A percentile compares a stretch with the other conserved stretches of the same genome.
Conservation (phyloP, 2,113 vertebrate species). For the Sakesphorus luctuosus region DNA sequence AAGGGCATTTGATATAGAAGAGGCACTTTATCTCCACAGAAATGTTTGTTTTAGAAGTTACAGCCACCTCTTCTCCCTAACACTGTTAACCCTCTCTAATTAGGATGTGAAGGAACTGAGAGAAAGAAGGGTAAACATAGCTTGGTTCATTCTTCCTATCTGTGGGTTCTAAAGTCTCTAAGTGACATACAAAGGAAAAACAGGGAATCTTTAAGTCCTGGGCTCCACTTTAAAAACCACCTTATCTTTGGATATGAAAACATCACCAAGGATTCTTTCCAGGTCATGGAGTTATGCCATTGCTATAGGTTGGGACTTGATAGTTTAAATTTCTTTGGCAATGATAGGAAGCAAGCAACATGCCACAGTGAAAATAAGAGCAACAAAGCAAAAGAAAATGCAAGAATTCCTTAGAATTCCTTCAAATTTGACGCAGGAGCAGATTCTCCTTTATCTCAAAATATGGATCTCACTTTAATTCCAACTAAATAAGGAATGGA, state of each 20-base stretch:
- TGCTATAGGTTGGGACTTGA: background rate
- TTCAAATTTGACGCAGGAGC: background rate
- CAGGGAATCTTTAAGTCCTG: background rate
- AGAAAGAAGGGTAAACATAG: background rate
- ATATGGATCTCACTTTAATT: background rate
- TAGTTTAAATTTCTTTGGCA: background rate
- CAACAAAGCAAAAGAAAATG: background rate
- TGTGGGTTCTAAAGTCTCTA: background rate
- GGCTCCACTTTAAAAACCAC: background rate
- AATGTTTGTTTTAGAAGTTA: background rate
- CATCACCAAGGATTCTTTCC: background rate
- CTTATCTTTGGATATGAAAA: background rate
- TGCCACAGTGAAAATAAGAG: background rate
- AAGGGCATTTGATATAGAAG: background rate
- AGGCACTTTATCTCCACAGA: background rate
- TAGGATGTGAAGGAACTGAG: fast-evolving
- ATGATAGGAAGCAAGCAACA: background rate
- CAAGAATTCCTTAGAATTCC: background rate
- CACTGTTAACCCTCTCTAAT: background rate
- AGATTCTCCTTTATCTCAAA: background rate
- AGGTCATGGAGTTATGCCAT: background rate
- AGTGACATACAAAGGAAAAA: background rate
- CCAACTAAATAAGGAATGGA: background rate
- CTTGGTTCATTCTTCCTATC: background rate
- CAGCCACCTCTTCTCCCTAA: background rate